Conservation (phyloP, 2,113 vertebrate species). For the Corythornis cristatus region DNA sequence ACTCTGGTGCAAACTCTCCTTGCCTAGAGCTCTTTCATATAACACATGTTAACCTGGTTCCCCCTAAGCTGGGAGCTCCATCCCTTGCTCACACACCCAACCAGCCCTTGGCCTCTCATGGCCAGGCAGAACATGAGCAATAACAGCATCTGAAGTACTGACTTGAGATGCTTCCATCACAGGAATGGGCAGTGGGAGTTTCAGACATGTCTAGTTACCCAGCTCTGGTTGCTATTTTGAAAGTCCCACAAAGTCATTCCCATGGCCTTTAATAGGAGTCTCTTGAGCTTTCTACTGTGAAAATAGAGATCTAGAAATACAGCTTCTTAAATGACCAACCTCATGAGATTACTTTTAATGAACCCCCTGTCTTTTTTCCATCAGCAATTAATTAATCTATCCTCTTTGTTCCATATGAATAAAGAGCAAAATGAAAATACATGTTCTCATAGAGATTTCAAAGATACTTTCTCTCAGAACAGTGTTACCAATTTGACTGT, state of each 20-base stretch:
- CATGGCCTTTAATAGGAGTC: conserved; percentile 63
- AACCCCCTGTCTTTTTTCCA: conserved; percentile 27
- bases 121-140: neutral
- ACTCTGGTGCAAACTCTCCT: neutral
- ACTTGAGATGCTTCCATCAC: conserved; percentile 34
- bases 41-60: neutral
- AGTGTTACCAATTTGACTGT: conserved; percentile 23
- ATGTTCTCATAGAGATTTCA: conserved; percentile 10
- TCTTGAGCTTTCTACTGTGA: neutral
- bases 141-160: neutral
- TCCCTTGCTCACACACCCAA: rapidly evolving
- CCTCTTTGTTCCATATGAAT: conserved; percentile 39
- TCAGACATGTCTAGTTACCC: neutral
- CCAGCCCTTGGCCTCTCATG: neutral
- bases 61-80: rapidly evolving
- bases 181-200: conserved; percentile 45
- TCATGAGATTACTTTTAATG: conserved; percentile 44
- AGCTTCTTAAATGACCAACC: conserved; percentile 31
- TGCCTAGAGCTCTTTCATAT: neutral
- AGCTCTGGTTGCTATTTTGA: neutral
- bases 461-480: conserved; percentile 41
- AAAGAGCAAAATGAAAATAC: conserved; percentile 46
- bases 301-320: neutral
- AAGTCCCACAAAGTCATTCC: conserved; percentile 59
- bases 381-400: conserved; percentile 57